phyloP scores from a whole-genome alignment of 2,888 invertebrate species.

The Leucophora obtusa region DNA sequence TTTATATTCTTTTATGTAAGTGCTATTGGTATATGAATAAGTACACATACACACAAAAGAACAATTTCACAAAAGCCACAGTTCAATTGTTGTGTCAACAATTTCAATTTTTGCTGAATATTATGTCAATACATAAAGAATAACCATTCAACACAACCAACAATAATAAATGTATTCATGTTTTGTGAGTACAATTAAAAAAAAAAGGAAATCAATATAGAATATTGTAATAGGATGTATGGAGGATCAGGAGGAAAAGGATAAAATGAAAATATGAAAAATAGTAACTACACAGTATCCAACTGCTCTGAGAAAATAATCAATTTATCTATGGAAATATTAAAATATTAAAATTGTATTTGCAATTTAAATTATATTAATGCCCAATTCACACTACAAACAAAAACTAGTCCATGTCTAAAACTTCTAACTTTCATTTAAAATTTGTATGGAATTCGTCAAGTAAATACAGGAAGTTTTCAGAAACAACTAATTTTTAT shows the following conservation, averaged over 20 bases:
- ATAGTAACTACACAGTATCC: too few relatives aligned
- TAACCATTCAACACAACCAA: conserved; percentile 29
- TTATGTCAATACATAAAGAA: conserved; percentile 55
- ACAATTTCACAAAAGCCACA: conserved; percentile 54
- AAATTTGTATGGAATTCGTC: too few relatives aligned
- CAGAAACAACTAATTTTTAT: too few relatives aligned
- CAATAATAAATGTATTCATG: conserved; percentile 45
- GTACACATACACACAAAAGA: conserved; percentile 39
- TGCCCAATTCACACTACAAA: too few relatives aligned
- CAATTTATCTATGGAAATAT: too few relatives aligned
- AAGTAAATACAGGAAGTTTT: too few relatives aligned
- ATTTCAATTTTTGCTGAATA: conserved; percentile 66
- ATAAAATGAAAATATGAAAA: background rate
- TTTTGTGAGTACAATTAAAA: conserved; percentile 26
- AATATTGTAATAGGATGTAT: background rate
- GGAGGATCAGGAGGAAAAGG: background rate
- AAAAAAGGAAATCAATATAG: conserved; percentile 56
- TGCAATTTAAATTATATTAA: too few relatives aligned
- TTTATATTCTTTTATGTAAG: conserved; percentile 8
- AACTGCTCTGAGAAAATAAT: background rate
- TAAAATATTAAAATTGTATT: too few relatives aligned
- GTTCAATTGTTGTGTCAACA: conserved; percentile 67
- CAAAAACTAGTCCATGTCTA: too few relatives aligned
- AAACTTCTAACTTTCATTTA: too few relatives aligned
- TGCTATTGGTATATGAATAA: background rate